Conservation (phyloP, 2,797 vertebrate genomes). For the Picus viridis region DNA sequence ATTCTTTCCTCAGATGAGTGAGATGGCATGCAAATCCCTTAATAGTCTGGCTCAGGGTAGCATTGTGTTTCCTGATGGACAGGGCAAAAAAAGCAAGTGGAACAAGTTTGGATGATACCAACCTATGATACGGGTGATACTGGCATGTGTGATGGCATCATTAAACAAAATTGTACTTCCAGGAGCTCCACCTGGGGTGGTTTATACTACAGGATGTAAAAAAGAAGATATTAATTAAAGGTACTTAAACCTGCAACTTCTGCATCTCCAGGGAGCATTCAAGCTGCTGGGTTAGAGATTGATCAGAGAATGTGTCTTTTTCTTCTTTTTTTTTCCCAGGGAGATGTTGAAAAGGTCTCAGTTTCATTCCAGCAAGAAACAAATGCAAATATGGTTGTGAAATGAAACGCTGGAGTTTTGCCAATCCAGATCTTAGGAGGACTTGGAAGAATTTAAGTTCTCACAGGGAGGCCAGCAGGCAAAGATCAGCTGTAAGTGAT, state of each 20-base stretch:
- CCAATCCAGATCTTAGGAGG: neutral
- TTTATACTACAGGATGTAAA: neutral
- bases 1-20: conserved; percentile 8
- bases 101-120: conserved; percentile 35
- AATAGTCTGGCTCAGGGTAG: neutral
- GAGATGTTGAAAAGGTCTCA: neutral
- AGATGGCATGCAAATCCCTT: neutral
- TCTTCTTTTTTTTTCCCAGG: neutral
- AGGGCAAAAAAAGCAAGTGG: conserved; percentile 34
- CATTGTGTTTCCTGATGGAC: neutral
- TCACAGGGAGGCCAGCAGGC: conserved; percentile 38
- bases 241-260: neutral
- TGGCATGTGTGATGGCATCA: neutral
- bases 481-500: conserved; percentile 29
- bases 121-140: neutral
- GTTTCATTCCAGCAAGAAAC: neutral
- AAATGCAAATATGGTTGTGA: neutral
- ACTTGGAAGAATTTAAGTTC: neutral
- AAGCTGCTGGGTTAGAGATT: neutral
- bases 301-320: neutral
- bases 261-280: neutral
- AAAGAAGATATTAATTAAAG: neutral
- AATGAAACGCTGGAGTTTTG: neutral
- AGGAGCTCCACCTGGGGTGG: neutral
- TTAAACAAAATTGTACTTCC: conserved; percentile 9